These are phyloP conservation scores for Pseudochirops corinnae DNA, from an alignment of 2,797 vertebrate species.

Conservation along the genomic window DNA sequence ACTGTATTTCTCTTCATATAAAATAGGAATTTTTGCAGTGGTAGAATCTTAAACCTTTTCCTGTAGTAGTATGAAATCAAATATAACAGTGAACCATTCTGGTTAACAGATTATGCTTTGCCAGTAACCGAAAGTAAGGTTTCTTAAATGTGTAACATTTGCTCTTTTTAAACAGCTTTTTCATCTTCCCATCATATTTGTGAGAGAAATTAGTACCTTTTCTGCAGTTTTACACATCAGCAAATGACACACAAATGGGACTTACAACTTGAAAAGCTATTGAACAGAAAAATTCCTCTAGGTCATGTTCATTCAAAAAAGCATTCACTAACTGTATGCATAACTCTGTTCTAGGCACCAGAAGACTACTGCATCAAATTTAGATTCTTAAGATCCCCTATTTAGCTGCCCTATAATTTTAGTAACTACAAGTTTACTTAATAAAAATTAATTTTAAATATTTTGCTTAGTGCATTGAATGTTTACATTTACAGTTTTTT, in stretches of 20 bases:
- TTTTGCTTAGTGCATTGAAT: slow-evolving; percentile 51
- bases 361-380: background rate
- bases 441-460: slow-evolving; percentile 44
- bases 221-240: slow-evolving; percentile 44
- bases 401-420: slow-evolving; percentile 31
- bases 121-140: slow-evolving; percentile 70
- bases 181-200: slow-evolving; percentile 55
- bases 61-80: slow-evolving; percentile 55
- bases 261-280: slow-evolving; percentile 34
- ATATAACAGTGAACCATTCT: slow-evolving; percentile 18
- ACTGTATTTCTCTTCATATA: background rate
- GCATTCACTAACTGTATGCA: background rate
- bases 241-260: slow-evolving; percentile 28
- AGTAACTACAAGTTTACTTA: slow-evolving; percentile 55
- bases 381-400: slow-evolving; percentile 3
- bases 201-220: slow-evolving; percentile 33
- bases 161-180: slow-evolving; percentile 54
- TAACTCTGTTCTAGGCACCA: background rate
- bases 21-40: background rate
- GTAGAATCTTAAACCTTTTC: slow-evolving; percentile 51
- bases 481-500: slow-evolving; percentile 45
- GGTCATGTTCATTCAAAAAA: background rate
- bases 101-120: slow-evolving; percentile 40
- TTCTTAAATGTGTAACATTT: slow-evolving; percentile 49
- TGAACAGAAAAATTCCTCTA: slow-evolving; percentile 54